Evolutionary conservation across 1,140 invertebrate species (phyloP), one percentile per base, ranked within the genome.

Genomic region (Lucilia sericata): DNA sequence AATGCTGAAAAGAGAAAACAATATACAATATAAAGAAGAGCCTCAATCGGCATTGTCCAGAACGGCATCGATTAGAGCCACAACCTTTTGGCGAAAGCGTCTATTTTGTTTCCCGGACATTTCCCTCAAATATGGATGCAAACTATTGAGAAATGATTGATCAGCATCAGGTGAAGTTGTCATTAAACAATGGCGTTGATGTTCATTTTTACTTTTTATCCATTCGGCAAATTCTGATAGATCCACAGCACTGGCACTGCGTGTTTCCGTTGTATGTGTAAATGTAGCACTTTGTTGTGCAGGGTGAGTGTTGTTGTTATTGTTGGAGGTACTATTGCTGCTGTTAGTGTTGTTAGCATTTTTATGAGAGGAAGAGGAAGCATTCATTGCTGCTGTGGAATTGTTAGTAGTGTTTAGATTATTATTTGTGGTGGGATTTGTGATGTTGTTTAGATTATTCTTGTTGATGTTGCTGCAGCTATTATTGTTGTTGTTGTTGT

Each of bases 41-140:
- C 13, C 55, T 70, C 65, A 70, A 85, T 90, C 89, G 4, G 85
- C 55, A 85, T 90, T 88, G 51, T 90, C 89, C 83, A 90, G 88
- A 10, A 90, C 84, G 83, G 86, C 86, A 82, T 90, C 89, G 21
- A 90, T 90, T 17, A 90, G 88, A 0, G 86, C 89, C 0, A 90
- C 83, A 8, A 90, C 89, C 51, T 90, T 90, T 55, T 90, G 89
- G 25, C 87, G 87, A 85, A 90, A 90, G 47, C 88, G 86, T 2
- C 89, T 86, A 83, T 88, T 90, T 75, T 90, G 89, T 83, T 90
- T 90, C 84, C 89, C 89, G 70, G 84, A 87, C 89, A 90, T 90
- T 74, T 90, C 89, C 82, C 87, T 90, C 34, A 90, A 81, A 85
- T 87, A 90, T 49, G 89, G 89, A 86, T 88, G 88, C 83, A 90